Evolutionary conservation across 2,113 vertebrate species (phyloP), one percentile per base, ranked within the genome.

Genomic region (Otocyon megalotis): DNA sequence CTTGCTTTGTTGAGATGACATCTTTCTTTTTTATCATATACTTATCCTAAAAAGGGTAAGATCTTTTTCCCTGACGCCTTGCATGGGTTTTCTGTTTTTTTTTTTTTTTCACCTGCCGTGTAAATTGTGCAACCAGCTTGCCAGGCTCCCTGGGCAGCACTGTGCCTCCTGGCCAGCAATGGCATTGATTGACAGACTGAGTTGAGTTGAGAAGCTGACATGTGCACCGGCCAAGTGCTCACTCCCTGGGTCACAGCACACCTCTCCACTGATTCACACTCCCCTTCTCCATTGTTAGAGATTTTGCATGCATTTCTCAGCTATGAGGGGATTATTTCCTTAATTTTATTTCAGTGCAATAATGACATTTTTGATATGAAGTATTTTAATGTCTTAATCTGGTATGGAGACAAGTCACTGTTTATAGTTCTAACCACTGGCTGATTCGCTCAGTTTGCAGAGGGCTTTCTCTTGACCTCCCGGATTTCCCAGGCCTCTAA

Each of bases 211-310:
- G 43, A 37, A 1, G 3, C 12, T 53, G 30, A 11, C 1, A 6
- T 3, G 4, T 15, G 48, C 71, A 0, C 0, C 22, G 48, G 16
- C n/a, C 14, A 4, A 8, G 17, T 1, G 12, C 15, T 53, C 76
- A 13, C 10, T 20, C 13, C 56, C 15, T 43, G 43, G 12, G 16
- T 15, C 10, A 1, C 32, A 32, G 13, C 0, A 0, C 15, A 1
- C 28, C 9, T 20, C 32, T 8, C 20, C 11, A 30, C 43, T 8
- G n/a, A 30, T n/a, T 65, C 58, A 1, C 11, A 24, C 81, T 50
- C 84, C 32, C 67, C 54, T 65, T 58, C 63, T n/a, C 83, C 48
- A 15, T 62, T 12, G 43, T 65, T 12, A 37, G 1, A 65, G 10
- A 69, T 28, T 89, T 83, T 20, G 56, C 11, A 2, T 15, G 28